A percentile compares a stretch with the other conserved stretches of the same genome.
phyloP scores from a whole-genome alignment of 2,113 vertebrate species.

The Takifugu bimaculatus region DNA sequence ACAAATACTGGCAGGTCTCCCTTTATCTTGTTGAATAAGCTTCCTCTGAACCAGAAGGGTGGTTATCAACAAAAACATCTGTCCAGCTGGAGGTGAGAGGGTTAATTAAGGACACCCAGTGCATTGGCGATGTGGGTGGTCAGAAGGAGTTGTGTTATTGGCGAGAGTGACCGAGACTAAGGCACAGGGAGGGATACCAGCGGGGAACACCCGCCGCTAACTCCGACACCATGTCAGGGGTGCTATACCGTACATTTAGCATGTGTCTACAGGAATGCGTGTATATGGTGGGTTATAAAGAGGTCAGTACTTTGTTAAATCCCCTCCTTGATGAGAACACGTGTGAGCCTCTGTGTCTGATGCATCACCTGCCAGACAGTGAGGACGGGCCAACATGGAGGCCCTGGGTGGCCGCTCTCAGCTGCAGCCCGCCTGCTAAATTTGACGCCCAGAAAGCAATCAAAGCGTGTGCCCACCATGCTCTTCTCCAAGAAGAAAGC shows the following conservation, averaged over 20 bases:
- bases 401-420: constrained; percentile 56
- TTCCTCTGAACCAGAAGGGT: constrained; percentile 44
- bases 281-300: constrained; percentile 41
- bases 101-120: constrained; percentile 31
- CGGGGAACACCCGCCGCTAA: constrained; percentile 24
- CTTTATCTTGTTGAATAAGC: constrained; percentile 54
- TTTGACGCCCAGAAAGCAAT: constrained; percentile 48
- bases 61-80: constrained; percentile 48
- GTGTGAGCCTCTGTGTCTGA: constrained; percentile 61
- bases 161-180: not conserved
- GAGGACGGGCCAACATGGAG: constrained; percentile 55
- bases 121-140: not conserved
- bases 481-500: constrained; percentile 12
- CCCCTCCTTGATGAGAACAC: constrained; percentile 61
- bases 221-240: constrained; percentile 31
- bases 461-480: constrained; percentile 22
- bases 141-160: not conserved
- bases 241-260: constrained; percentile 34
- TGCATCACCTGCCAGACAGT: constrained; percentile 69
- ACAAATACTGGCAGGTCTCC: constrained; percentile 13
- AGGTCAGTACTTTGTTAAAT: constrained; percentile 56
- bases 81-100: constrained; percentile 29
- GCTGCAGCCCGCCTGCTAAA: constrained; percentile 33
- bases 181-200: not conserved
- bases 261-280: constrained; percentile 35